These are phyloP conservation scores for Carcina quercana DNA, from an alignment of 2,888 invertebrate species.

Conservation along the genomic window DNA sequence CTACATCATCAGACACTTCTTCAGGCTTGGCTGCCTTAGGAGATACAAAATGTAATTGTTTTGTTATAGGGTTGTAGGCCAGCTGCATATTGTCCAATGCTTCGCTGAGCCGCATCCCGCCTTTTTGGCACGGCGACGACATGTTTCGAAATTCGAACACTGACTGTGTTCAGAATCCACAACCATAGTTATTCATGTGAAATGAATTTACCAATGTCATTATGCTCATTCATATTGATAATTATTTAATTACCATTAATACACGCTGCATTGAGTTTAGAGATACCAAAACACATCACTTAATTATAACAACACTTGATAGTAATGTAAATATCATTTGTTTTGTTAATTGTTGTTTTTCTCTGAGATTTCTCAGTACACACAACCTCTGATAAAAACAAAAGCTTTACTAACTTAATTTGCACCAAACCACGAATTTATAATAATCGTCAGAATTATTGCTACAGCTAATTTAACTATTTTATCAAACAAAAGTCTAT, in stretches of 20 bases:
- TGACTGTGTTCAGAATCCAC: slow-evolving; percentile 27
- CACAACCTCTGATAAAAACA: slow-evolving; percentile 9
- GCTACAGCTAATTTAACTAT: slow-evolving; percentile 15
- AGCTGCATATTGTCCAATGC: slow-evolving; percentile 83
- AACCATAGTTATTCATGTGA: slow-evolving; percentile 35
- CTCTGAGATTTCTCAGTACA: slow-evolving; percentile 1
- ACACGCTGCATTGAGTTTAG: background rate
- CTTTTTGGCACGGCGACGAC: slow-evolving; percentile 63
- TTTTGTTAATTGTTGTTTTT: slow-evolving; percentile 5
- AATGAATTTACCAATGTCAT: slow-evolving; percentile 28
- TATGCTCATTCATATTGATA: slow-evolving; percentile 18
- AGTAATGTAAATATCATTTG: slow-evolving; percentile 1
- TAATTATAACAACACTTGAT: slow-evolving; percentile 5
- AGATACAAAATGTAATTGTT: slow-evolving; percentile 78
- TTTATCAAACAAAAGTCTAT: slow-evolving; percentile 16
- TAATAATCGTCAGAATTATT: slow-evolving; percentile 8
- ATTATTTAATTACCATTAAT: slow-evolving; percentile 7
- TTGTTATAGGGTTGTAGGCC: slow-evolving; percentile 83
- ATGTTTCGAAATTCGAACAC: slow-evolving; percentile 34
- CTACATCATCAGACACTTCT: slow-evolving; percentile 48
- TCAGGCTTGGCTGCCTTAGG: slow-evolving; percentile 51
- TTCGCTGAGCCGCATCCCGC: slow-evolving; percentile 78
- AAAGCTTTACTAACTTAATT: slow-evolving; percentile 3
- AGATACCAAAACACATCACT: slow-evolving; percentile 6
- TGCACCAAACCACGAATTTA: slow-evolving; percentile 12